These are phyloP conservation scores for Hydriomena furcata DNA, from an alignment of 2,888 invertebrate genomes.

Conservation along the genomic window DNA sequence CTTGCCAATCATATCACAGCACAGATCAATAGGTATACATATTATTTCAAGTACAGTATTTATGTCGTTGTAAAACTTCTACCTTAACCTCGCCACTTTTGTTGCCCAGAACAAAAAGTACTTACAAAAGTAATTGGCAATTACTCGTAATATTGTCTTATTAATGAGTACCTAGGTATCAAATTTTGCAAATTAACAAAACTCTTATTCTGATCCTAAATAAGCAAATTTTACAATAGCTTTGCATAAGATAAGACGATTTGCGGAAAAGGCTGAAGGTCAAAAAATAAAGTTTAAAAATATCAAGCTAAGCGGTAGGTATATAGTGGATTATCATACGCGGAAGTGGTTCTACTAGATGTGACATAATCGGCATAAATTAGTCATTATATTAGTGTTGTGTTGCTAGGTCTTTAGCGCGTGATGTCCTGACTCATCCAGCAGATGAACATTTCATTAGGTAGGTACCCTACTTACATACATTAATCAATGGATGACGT, in stretches of 20 bases:
- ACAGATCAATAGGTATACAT: no score
- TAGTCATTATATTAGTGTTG: slow-evolving; percentile 30
- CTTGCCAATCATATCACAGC: neutral
- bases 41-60: no score
- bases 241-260: slow-evolving; percentile 50
- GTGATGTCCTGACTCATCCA: slow-evolving; percentile 50
- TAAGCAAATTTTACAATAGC: slow-evolving; percentile 40
- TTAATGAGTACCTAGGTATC: no score
- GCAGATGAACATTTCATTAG: slow-evolving; percentile 48
- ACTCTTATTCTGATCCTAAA: no score
- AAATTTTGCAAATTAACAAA: no score
- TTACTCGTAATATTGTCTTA: no score
- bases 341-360: slow-evolving; percentile 40
- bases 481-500: slow-evolving; percentile 41
- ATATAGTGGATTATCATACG: slow-evolving; percentile 44
- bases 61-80: no score
- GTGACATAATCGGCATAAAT: slow-evolving; percentile 31
- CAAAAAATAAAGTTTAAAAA: slow-evolving; percentile 43
- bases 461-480: no score
- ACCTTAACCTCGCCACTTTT: no score
- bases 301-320: slow-evolving; percentile 30
- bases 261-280: slow-evolving; percentile 64
- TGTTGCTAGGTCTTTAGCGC: slow-evolving; percentile 36
- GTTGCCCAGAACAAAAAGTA: no score
- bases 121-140: no score